A percentile compares a stretch with the other conserved stretches of the same genome.
Conservation (phyloP, 2,888 invertebrate species). For the Drosophila algonquin region DNA sequence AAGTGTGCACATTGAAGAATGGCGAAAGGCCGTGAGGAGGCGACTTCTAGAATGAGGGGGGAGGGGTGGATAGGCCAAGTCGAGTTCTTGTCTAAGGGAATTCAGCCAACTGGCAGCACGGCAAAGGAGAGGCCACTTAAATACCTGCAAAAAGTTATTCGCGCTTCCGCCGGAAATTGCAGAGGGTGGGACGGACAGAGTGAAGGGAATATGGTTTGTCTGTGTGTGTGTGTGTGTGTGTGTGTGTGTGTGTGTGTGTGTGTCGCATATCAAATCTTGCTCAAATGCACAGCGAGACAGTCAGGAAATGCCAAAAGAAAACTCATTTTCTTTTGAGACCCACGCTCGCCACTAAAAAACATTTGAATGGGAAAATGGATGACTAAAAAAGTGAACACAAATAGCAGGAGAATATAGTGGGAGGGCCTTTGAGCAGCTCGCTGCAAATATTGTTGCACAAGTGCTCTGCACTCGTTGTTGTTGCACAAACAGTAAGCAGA, state of each 20-base stretch:
- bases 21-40: constrained; percentile 41
- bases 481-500: constrained; percentile 52
- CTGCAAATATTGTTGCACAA: constrained; percentile 72
- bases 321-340: constrained; percentile 64
- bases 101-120: constrained; percentile 23
- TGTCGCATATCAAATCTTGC: constrained; percentile 37
- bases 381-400: constrained; percentile 30
- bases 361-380: constrained; percentile 53
- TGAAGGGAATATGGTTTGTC: neutral
- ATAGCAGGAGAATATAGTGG: constrained; percentile 10
- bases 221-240: constrained; percentile 16
- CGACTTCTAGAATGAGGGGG: constrained; percentile 18
- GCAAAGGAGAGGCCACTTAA: constrained; percentile 60
- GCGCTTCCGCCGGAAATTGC: constrained; percentile 75
- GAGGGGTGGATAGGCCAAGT: constrained; percentile 24
- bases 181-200: constrained; percentile 36
- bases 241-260: constrained; percentile 17
- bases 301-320: constrained; percentile 68
- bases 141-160: constrained; percentile 70
- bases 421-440: constrained; percentile 55
- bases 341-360: constrained; percentile 23
- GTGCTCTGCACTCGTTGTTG: constrained; percentile 47
- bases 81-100: constrained; percentile 35
- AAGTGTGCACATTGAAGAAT: constrained; percentile 64
- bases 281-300: constrained; percentile 60